Evolutionary conservation across 64 coral and sea anemone genomes (phyloP), one percentile per base, ranked within the genome.

Genomic region (Montipora cactus): DNA sequence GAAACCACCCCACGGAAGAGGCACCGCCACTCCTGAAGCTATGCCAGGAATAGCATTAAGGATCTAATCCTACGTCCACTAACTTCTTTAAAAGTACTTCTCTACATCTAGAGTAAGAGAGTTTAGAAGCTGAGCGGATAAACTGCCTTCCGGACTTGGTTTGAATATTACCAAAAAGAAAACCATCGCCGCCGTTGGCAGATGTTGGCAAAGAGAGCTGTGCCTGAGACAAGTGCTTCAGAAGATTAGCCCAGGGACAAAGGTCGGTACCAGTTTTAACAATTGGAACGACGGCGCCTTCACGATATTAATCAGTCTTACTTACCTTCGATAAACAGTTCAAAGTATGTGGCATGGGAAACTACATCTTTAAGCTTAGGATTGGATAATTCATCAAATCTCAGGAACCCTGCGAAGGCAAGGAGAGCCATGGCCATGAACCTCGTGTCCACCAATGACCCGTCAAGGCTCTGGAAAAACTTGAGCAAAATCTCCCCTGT

Each of bases 21-120:
- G 89, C 94, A 49, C 94, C 94, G 46, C 94, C 94, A 6, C 20
- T 58, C 47, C 88, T 47, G 37, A 37, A 37, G 37, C 37, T 37
- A 37, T 37, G 37, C 37, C 37, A 37, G 37, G 37, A 37, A 37
- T 19, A 71, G 16, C 15, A 71, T 18, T 68, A 1, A 19, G 8
- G 76, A 78, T 78, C 16, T 78, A 78, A 19, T 12, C 44, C 15
- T 15, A 78, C 48, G 76, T 78, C 76, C 10, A 4, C 76, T 78
- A 78, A 78, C 76, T 78, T 78, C 47, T 78, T 78, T 49, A 49
- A 19, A 49, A 58, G n/a, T 12, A 59, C 78, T 80, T 80, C 78
- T 8, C 78, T 19, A 80, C 78, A 57, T 57, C 18, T 80, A 8
- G 78, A 22, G 49, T 57, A 37, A 37, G 37, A 37, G 37, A 37